Base-by-base conservation (phyloP, 2,113 vertebrate species). In the Geococcyx californianus region DNA sequence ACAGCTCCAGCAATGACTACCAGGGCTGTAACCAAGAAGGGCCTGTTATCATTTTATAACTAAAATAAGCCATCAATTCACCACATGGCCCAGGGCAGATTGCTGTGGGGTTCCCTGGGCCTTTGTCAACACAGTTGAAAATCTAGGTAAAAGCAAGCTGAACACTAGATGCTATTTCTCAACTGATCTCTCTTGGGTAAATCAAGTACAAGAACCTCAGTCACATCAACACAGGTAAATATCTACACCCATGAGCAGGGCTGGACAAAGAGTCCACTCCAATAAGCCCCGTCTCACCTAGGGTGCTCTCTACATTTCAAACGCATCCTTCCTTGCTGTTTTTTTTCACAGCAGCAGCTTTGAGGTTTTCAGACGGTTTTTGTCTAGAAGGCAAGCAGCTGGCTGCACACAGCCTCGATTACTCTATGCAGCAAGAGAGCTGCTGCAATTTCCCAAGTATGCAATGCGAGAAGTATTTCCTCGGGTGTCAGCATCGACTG, bases 251-350 rank as follows among this genome's bases (percentile, higher is more conserved):
- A 9, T 2, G 13, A 69, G 23, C 31, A 84, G 42, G 55, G 33
- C 25, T 9, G 14, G 17, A 67, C 15, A 29, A 24, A 25, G 21
- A 51, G 4, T 4, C 9, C 40, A 49, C 17, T 9, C 29, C 40
- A 38, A 10, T 11, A 25, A 77, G 11, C 13, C 29, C 33, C 11
- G 3, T 31, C 72, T 28, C 26, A n/a, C 16, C 34, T 29, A 49
- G 1, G 2, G 19, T 12, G 9, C 34, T 6, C 25, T 29, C 51
- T 6, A 10, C 31, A 5, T 19, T 54, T 16, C n/a, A 56, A 64
- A 47, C 1, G 0, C 8, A n/a, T 10, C 18, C 3, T 26, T n/a
- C 34, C 26, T 29, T 13, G 2, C 7, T 7, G 8, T 52, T 40
- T 47, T 40, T 47, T 6, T 33, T 6, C 34, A 52, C 6, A 59